Evolutionary conservation across 2,888 invertebrate genomes (phyloP), one percentile per base, ranked within the genome.

Genomic region (Pilophorus perplexus): DNA sequence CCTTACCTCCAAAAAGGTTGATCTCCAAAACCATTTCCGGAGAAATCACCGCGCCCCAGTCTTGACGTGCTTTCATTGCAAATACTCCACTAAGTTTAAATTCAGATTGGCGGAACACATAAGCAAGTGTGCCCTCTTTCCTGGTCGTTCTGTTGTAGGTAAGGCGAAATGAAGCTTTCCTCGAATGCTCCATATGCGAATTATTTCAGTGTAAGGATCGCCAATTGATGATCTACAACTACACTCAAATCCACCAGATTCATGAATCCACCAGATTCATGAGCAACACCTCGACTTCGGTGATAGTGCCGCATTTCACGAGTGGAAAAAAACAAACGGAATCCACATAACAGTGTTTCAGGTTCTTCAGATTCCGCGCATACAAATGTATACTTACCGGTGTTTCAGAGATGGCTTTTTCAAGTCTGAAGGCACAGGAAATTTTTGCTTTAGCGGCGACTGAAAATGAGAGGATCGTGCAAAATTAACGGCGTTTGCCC

Each of bases 321-420:
- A 2, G 2, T 60, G 60, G 60, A 60, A 60, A 44, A n/a, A 14
- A 25, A 60, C 6, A 60, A 23, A 46, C 46, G 3, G 60, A 60
- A 27, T 2, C 25, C n/a, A n/a, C n/a, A n/a, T 46, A 25, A 3
- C 44, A 44, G 12, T 44, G 16, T 14, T 60, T 25, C 27, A 44
- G 33, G 16, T 60, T 60, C 28, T 10, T 55, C 3, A 55, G n/a
- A 10, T 5, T 5, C 3, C 12, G 55, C 4, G 16, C 14, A 3
- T 5, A 33, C 14, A 55, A 33, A 33, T 2, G 20, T 6, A 3
- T 33, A 8, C n/a, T 3, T 60, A 46, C 44, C 22, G 60, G 10
- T 60, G 60, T 46, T 60, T 42, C 60, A 60, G 60, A 60, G 60
- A 60, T n/a, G 60, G 60, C 2, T 33, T 18, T 27, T 60, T 46